Evolutionary conservation across 1,140 invertebrate species (phyloP).

Genomic region (Holotrichia oblita): DNA sequence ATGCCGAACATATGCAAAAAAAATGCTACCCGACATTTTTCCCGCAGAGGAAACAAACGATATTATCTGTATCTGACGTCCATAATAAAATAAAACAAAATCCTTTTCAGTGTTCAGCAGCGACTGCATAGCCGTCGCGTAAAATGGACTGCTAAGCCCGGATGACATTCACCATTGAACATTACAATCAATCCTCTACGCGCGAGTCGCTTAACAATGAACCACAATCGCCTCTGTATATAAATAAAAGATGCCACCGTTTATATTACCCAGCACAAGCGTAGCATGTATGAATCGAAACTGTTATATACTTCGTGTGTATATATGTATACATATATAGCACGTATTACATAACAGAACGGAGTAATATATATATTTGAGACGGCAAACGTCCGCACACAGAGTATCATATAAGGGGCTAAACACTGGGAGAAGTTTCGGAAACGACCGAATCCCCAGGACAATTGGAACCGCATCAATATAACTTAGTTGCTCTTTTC

Average conservation of each 20-base stretch:
- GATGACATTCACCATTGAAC: conserved; percentile 47
- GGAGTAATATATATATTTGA: conserved; percentile 23
- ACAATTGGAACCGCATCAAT: conserved; percentile 35
- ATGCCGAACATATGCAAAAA: conserved; percentile 5
- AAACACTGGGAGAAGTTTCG: conserved; percentile 28
- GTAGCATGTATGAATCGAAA: neutral
- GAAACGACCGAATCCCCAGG: conserved; percentile 33
- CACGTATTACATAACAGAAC: neutral
- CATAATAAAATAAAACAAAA: conserved; percentile 53
- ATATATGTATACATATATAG: neutral
- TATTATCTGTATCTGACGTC: conserved; percentile 51
- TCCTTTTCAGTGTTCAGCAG: conserved; percentile 48
- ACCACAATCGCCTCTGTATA: conserved; percentile 44
- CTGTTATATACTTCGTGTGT: neutral
- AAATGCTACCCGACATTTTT: neutral
- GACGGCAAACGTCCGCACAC: conserved; percentile 21
- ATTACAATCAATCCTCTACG: conserved; percentile 50
- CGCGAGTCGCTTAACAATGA: conserved; percentile 49
- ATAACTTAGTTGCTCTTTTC: conserved; percentile 36
- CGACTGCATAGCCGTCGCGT: conserved; percentile 38
- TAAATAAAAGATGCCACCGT: conserved; percentile 50
- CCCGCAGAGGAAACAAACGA: conserved; percentile 49
- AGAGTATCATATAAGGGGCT: conserved; percentile 23
- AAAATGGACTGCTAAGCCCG: conserved; percentile 48
- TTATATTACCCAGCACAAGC: conserved; percentile 10